These are phyloP conservation scores for Notolepis coatsorum DNA, from an alignment of 2,797 vertebrate species.

Conservation along the genomic window DNA sequence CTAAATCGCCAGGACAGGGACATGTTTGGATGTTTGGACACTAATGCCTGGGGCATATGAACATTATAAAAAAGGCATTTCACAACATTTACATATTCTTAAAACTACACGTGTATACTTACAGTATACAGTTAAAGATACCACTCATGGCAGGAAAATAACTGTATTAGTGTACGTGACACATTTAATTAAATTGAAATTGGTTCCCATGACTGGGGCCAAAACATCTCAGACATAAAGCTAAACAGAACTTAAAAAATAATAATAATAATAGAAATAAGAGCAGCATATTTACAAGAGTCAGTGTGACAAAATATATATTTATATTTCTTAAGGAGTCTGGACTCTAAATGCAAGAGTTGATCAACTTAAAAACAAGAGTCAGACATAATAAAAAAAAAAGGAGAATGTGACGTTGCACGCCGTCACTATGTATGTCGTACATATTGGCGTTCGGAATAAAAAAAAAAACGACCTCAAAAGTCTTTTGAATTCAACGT, in stretches of 20 bases:
- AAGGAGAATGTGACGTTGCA: slow-evolving; percentile 28
- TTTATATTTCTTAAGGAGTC: not conserved
- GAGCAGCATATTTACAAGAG: slow-evolving; percentile 75
- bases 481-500: not conserved
- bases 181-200: too few species aligned
- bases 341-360: slow-evolving; percentile 41
- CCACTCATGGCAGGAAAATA: too few species aligned
- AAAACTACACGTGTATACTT: too few species aligned
- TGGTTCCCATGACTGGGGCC: not conserved
- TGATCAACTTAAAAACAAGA: slow-evolving; percentile 32
- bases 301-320: slow-evolving; percentile 21
- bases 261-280: slow-evolving; percentile 20
- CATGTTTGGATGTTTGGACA: too few species aligned
- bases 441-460: slow-evolving; percentile 34
- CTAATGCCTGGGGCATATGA: too few species aligned
- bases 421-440: slow-evolving; percentile 16
- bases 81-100: too few species aligned
- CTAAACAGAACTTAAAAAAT: slow-evolving; percentile 14
- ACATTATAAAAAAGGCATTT: too few species aligned
- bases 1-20: too few species aligned
- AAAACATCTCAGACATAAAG: slow-evolving; percentile 8
- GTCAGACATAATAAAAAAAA: not conserved
- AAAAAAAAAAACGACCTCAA: slow-evolving; percentile 11
- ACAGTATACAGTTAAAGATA: too few species aligned
- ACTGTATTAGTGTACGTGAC: too few species aligned